Evolutionary conservation across 2,797 vertebrate species (phyloP), one percentile per base, ranked within the genome.

Genomic region (Hoplostethus mediterraneus): DNA sequence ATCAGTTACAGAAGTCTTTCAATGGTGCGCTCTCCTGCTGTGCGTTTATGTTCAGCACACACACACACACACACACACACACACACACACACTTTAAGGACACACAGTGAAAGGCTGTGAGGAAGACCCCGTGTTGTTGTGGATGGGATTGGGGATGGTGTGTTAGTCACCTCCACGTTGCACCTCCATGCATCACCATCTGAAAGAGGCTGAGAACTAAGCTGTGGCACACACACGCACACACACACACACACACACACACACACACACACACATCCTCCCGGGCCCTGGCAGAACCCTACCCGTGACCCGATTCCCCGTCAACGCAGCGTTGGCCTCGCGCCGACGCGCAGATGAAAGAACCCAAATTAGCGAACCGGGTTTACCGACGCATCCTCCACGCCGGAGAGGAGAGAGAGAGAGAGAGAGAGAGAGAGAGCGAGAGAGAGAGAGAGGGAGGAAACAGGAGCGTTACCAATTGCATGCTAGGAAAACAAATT

Each of bases 391-490:
- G n/a, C n/a, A n/a, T n/a, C n/a, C n/a, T n/a, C n/a, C n/a, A n/a
- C n/a, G n/a, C n/a, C n/a, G n/a, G n/a, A 40, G 56, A 67, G 33
- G 62, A 56, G 49, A 76, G 67, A n/a, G 21, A 21, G 21, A 21
- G 21, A 21, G 21, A 21, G 21, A 67, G 79, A 82, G 77, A 56
- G 49, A 76, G 67, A n/a, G 21, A 21, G 21, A 21, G 21, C 8
- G 48, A 56, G 49, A 76, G 67, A n/a, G 21, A 21, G 21, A 21
- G 21, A 21, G 21, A 21, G 21, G 69, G 79, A 82, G 77, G 55
- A 77, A 77, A 82, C 77, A 85, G 21, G 80, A 87, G 89, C 87
- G 69, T 93, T 85, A 88, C 82, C 85, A 94, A 93, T 94, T 53
- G 75, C 81, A 83, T 62, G 77, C 70, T 69, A 83, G 68, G 75